Percentiles rank a stretch among this genome's conserved stretches.
Conservation (phyloP, 2,888 invertebrate genomes). For the Agriopis marginaria region DNA sequence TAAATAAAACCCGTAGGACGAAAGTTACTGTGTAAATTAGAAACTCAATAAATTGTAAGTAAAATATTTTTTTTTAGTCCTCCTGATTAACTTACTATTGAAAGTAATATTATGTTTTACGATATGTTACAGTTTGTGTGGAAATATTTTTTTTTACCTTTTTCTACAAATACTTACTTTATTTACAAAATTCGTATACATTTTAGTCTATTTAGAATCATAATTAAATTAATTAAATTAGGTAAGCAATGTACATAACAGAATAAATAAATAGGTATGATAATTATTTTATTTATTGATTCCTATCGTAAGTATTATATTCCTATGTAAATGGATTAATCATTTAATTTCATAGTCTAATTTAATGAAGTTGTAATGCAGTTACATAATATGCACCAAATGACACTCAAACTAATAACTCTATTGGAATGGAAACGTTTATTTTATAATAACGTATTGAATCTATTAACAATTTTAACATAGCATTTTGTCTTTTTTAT, state of each 20-base stretch:
- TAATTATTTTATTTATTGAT: too few relatives aligned
- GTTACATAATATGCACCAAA: background rate
- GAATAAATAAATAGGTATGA: too few relatives aligned
- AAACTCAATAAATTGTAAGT: conserved; percentile 23
- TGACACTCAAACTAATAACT: background rate
- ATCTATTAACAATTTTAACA: conserved; percentile 55
- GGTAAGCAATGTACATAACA: too few relatives aligned
- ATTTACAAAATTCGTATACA: too few relatives aligned
- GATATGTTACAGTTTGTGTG: background rate
- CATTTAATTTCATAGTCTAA: too few relatives aligned
- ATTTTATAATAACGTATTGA: background rate
- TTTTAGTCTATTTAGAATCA: too few relatives aligned
- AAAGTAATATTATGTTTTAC: background rate
- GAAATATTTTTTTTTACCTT: background rate
- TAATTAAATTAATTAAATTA: too few relatives aligned
- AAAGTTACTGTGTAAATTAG: conserved; percentile 15
- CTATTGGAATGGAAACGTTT: background rate
- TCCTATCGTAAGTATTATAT: too few relatives aligned
- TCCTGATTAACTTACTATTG: background rate
- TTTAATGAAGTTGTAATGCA: too few relatives aligned
- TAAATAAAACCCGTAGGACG: conserved; percentile 39
- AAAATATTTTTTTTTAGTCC: background rate
- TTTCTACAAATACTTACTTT: too few relatives aligned
- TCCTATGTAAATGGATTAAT: too few relatives aligned
- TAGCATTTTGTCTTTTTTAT: conserved; percentile 59